Evolutionary conservation across 2,797 vertebrate genomes (phyloP).

Genomic region (Scleropages formosus): DNA sequence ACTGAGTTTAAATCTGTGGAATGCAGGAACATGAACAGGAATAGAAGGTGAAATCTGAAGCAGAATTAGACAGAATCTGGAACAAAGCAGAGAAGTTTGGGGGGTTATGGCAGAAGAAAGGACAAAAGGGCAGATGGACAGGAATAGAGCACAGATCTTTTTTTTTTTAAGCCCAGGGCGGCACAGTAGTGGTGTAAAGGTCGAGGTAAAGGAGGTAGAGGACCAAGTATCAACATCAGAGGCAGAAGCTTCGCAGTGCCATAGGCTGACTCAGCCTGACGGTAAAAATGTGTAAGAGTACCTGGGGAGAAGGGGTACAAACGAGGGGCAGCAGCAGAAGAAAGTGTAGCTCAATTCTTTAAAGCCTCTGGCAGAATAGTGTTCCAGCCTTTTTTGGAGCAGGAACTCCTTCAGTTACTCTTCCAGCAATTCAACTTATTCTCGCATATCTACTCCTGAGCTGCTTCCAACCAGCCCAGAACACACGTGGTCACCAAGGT

Average conservation of each 20-base stretch:
- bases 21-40: background rate
- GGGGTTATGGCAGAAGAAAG: background rate
- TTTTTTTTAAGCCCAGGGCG: background rate
- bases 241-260: background rate
- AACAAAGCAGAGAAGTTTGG: background rate
- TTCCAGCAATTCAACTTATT: slow-evolving; percentile 18
- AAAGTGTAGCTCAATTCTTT: slow-evolving; percentile 12
- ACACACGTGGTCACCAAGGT: slow-evolving; percentile 21
- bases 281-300: background rate
- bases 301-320: background rate
- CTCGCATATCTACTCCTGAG: slow-evolving; percentile 23
- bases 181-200: no score
- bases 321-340: background rate
- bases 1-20: background rate
- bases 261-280: background rate
- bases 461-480: slow-evolving; percentile 12
- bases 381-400: slow-evolving; percentile 1
- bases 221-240: background rate
- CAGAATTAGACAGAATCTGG: background rate
- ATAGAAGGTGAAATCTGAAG: background rate
- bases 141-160: background rate
- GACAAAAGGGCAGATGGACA: background rate
- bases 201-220: background rate
- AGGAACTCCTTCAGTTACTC: slow-evolving; percentile 20
- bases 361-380: slow-evolving; percentile 2